Percentiles rank a stretch among this genome's conserved stretches.
Evolutionary conservation across 2,797 vertebrate species (phyloP).

Genomic region (Spinibarbus caldwelli): DNA sequence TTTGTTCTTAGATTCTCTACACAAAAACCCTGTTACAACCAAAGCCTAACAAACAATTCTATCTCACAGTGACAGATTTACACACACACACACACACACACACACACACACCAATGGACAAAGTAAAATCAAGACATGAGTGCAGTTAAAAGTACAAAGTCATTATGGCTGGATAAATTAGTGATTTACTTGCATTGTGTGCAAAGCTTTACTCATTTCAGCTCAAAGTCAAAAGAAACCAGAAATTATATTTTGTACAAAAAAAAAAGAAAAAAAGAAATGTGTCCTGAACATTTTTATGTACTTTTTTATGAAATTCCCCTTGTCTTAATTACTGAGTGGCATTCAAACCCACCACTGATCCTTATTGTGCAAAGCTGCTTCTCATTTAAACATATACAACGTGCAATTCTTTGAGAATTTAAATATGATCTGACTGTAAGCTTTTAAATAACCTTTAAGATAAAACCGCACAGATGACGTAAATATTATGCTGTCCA

Average conservation of each 20-base stretch:
- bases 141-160: background rate
- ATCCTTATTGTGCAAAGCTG: background rate
- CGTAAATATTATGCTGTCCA: background rate
- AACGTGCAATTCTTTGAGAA: background rate
- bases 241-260: background rate
- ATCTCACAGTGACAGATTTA: background rate
- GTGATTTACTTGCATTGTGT: background rate
- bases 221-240: background rate
- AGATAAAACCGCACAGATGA: too few species aligned
- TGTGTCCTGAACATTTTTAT: too few species aligned
- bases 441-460: background rate
- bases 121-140: background rate
- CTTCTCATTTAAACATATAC: conserved; percentile 1
- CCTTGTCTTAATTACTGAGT: background rate
- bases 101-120: background rate
- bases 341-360: background rate
- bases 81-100: background rate
- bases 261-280: background rate
- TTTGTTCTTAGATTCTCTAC: background rate
- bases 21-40: too few species aligned
- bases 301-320: background rate
- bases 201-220: background rate
- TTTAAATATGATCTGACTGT: background rate
- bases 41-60: background rate
- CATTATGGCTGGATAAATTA: background rate